phyloP scores from a whole-genome alignment of 35 echinoderm and acorn worm genomes.

The Acanthaster planci region DNA sequence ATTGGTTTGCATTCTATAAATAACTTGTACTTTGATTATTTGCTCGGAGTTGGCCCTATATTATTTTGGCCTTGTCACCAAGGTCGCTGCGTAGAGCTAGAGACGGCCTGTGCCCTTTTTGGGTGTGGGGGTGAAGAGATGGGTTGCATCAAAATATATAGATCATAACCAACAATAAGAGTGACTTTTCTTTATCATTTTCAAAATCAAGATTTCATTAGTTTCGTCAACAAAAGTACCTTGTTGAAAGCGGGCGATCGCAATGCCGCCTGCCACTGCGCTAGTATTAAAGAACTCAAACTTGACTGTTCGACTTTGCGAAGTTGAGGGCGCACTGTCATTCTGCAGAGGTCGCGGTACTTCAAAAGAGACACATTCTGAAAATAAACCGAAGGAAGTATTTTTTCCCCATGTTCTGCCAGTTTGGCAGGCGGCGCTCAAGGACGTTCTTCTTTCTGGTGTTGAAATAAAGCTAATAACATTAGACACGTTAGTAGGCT shows the following conservation, averaged over 20 bases:
- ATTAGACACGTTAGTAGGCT: neutral
- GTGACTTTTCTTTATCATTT: too few species aligned
- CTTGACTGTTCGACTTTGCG: neutral
- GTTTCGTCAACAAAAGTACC: constrained; percentile 6
- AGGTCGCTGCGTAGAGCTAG: too few species aligned
- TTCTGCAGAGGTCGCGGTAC: neutral
- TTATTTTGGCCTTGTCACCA: too few species aligned
- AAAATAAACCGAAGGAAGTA: neutral
- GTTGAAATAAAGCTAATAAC: neutral
- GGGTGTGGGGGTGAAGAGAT: too few species aligned
- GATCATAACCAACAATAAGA: too few species aligned
- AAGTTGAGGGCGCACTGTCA: constrained; percentile 15
- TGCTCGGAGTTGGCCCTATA: too few species aligned
- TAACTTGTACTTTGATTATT: too few species aligned
- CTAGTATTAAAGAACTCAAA: too few species aligned
- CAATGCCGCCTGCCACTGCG: neutral
- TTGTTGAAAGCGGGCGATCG: neutral
- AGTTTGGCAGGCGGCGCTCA: neutral
- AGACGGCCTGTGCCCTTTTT: too few species aligned
- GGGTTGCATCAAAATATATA: too few species aligned
- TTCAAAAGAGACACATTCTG: neutral
- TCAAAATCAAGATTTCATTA: too few species aligned
- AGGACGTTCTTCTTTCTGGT: neutral
- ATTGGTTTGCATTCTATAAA: too few species aligned
- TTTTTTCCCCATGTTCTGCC: neutral